Evolutionary conservation across 2,113 vertebrate species (phyloP).

Genomic region (Mixornis gularis): DNA sequence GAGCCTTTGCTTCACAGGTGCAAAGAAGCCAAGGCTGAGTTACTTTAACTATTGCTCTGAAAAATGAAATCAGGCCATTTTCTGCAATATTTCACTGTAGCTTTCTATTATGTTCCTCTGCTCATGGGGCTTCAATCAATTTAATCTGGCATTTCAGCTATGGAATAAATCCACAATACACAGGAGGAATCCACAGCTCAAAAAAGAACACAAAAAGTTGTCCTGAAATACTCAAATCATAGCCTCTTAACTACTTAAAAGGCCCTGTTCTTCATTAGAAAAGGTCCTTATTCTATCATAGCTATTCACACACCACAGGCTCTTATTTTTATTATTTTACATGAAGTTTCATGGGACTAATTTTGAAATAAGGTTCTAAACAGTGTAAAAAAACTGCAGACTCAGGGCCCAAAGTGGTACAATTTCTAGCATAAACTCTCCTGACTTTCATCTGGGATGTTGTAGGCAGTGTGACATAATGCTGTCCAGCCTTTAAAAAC

Average conservation of each 20-base stretch:
- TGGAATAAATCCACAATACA: not conserved
- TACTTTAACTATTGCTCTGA: not conserved
- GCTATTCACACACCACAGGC: not conserved
- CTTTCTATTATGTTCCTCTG: not conserved
- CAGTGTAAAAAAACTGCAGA: not conserved
- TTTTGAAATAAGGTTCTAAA: not conserved
- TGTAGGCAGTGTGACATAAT: not conserved
- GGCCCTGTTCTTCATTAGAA: not conserved
- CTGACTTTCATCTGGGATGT: not conserved
- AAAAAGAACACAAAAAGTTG: not conserved
- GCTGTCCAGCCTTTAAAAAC: not conserved
- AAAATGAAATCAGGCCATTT: conserved; percentile 19
- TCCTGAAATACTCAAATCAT: not conserved
- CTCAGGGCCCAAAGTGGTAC: not conserved
- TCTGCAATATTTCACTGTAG: not conserved
- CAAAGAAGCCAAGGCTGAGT: not conserved
- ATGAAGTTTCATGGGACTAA: not conserved
- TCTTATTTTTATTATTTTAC: not conserved
- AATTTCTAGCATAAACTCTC: not conserved
- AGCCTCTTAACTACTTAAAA: not conserved
- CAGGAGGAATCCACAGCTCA: not conserved
- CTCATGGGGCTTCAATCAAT: not conserved
- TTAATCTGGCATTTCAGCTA: not conserved
- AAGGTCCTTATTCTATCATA: not conserved
- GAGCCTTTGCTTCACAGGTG: not conserved